These are phyloP conservation scores for Fopius arisanus DNA, from an alignment of 1,140 invertebrate genomes.

Conservation along the genomic window DNA sequence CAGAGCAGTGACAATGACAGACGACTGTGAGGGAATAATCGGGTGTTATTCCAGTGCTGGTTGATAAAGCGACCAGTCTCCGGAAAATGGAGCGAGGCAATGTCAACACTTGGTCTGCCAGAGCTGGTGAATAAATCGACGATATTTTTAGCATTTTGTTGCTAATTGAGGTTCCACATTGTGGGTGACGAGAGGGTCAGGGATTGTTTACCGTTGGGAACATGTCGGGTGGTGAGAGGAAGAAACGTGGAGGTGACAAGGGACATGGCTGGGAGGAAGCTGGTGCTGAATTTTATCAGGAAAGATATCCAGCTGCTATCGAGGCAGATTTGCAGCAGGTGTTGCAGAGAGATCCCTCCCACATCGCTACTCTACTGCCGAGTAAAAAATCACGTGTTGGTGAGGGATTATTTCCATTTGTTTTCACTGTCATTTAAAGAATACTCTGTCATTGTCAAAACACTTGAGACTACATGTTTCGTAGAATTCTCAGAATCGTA, in stretches of 20 bases:
- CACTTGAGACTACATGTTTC: constrained; percentile 17
- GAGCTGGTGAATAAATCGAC: not conserved
- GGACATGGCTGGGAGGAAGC: constrained; percentile 83
- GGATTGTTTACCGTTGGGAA: constrained; percentile 22
- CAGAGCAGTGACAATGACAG: not conserved
- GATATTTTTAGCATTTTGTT: not conserved
- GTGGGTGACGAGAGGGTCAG: not conserved
- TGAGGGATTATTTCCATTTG: constrained; percentile 50
- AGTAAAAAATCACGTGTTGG: constrained; percentile 79
- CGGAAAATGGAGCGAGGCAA: not conserved
- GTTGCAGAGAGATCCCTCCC: constrained; percentile 73
- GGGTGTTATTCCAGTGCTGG: not conserved
- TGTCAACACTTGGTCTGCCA: not conserved
- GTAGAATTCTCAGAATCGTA: constrained; percentile 13
- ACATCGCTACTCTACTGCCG: constrained; percentile 77
- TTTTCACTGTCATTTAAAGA: too few species aligned
- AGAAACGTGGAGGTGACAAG: constrained; percentile 65
- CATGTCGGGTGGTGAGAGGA: constrained; percentile 70
- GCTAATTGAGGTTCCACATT: not conserved
- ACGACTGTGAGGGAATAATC: not conserved
- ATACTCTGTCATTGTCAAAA: too few species aligned
- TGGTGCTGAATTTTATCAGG: constrained; percentile 85
- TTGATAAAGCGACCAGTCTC: not conserved
- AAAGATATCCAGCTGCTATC: constrained; percentile 78
- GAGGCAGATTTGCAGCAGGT: constrained; percentile 74